Evolutionary conservation across 1,140 invertebrate genomes (phyloP).

Genomic region (Copidosoma floridanum): DNA sequence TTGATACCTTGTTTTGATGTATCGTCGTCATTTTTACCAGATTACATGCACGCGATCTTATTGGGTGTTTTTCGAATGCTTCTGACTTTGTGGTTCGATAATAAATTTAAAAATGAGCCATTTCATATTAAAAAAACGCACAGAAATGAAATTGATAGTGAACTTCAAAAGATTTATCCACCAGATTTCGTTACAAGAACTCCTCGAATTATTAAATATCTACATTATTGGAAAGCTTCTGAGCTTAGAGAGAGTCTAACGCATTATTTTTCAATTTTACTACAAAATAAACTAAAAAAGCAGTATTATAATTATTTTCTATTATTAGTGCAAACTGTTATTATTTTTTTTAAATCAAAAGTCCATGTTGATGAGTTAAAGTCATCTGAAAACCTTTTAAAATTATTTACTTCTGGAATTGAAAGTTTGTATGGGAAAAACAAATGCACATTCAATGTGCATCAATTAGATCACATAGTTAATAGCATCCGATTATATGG

Average conservation of each 20-base stretch:
- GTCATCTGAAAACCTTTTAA: not conserved
- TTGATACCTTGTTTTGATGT: constrained; percentile 19
- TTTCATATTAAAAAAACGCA: constrained; percentile 17
- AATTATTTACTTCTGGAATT: not conserved
- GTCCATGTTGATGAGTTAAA: not conserved
- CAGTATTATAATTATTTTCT: constrained; percentile 24
- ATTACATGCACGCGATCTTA: constrained; percentile 26
- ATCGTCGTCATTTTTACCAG: constrained; percentile 16
- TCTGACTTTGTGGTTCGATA: constrained; percentile 11
- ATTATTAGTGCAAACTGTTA: constrained; percentile 12
- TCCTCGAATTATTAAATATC: constrained; percentile 8
- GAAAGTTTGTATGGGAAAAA: not conserved
- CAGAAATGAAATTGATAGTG: constrained; percentile 7
- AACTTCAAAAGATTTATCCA: not conserved
- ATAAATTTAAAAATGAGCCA: constrained; percentile 7
- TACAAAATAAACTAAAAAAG: constrained; percentile 6
- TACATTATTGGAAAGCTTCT: constrained; percentile 19
- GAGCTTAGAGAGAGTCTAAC: constrained; percentile 11
- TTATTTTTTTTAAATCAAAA: not conserved
- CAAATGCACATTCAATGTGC: constrained; percentile 1
- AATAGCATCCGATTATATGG: not conserved
- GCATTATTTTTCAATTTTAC: constrained; percentile 14
- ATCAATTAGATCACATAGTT: constrained; percentile 1
- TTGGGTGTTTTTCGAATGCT: constrained; percentile 19
- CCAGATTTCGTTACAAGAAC: constrained; percentile 18